phyloP scores from a whole-genome alignment of 2,797 vertebrate genomes.

The Picus viridis region DNA sequence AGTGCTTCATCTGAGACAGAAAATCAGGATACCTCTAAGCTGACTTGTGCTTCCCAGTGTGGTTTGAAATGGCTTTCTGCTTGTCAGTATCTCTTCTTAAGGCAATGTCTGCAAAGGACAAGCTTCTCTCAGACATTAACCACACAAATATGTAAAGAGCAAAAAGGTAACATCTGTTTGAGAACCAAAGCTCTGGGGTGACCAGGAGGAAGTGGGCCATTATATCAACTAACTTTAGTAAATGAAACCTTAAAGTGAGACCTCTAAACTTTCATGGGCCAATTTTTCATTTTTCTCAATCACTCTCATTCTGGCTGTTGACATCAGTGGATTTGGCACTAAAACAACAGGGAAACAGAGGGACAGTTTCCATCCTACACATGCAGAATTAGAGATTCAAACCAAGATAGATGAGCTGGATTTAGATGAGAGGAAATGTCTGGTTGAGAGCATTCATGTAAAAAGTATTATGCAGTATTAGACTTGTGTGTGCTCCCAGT shows the following conservation, averaged over 20 bases:
- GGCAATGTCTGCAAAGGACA: conserved; percentile 18
- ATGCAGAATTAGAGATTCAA: conserved; percentile 5
- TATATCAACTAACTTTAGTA: conserved; percentile 19
- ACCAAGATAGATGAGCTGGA: conserved; percentile 12
- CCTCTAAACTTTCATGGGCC: not conserved
- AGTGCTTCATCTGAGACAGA: not conserved
- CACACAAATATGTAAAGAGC: conserved; percentile 34
- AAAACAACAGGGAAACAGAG: conserved; percentile 13
- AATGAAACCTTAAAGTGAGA: not conserved
- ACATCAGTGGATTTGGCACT: not conserved
- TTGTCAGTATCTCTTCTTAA: not conserved
- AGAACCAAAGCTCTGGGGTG: conserved; percentile 18
- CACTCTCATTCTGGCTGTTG: not conserved
- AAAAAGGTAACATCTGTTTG: conserved; percentile 6
- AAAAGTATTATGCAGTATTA: conserved; percentile 5
- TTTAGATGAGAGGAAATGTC: conserved; percentile 51
- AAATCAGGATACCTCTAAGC: not conserved
- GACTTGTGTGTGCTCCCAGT: not conserved
- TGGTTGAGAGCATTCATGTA: not conserved
- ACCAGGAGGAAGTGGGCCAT: conserved; percentile 20
- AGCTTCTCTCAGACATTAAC: not conserved
- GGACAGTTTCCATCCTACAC: not conserved
- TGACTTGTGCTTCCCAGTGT: not conserved
- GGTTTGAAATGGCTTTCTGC: not conserved
- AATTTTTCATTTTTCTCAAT: not conserved